phyloP scores from a whole-genome alignment of 2,797 vertebrate genomes.

The Cheirogaleus major region DNA sequence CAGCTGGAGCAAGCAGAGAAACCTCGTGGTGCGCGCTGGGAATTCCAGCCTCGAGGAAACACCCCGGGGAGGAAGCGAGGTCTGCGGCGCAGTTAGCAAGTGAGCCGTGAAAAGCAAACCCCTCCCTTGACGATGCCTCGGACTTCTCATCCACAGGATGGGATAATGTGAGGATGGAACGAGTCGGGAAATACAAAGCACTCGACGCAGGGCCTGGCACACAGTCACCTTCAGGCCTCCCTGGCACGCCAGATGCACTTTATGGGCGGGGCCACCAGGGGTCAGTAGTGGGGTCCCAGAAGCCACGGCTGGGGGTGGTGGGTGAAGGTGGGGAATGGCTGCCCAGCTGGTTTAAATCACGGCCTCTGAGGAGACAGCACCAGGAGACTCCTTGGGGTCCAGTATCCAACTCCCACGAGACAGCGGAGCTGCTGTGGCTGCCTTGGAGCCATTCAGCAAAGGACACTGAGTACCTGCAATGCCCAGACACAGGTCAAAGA shows the following conservation, averaged over 20 bases:
- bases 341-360: background rate
- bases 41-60: background rate
- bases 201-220: background rate
- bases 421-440: background rate
- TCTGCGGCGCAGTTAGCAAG: background rate
- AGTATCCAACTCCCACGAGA: background rate
- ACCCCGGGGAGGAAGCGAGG: background rate
- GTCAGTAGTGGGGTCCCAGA: background rate
- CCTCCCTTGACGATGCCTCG: background rate
- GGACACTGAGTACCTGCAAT: background rate
- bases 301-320: background rate
- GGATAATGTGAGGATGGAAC: background rate
- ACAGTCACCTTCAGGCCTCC: background rate
- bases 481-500: background rate
- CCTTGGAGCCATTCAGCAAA: background rate
- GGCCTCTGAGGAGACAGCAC: background rate
- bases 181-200: background rate
- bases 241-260: background rate
- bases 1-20: background rate
- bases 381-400: background rate
- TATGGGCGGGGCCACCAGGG: background rate
- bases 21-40: rapidly evolving
- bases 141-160: background rate
- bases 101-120: background rate
- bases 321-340: too few relatives aligned